Base-by-base conservation (phyloP, 2,888 invertebrate genomes). In the Hirtodrosophila histrioides region DNA sequence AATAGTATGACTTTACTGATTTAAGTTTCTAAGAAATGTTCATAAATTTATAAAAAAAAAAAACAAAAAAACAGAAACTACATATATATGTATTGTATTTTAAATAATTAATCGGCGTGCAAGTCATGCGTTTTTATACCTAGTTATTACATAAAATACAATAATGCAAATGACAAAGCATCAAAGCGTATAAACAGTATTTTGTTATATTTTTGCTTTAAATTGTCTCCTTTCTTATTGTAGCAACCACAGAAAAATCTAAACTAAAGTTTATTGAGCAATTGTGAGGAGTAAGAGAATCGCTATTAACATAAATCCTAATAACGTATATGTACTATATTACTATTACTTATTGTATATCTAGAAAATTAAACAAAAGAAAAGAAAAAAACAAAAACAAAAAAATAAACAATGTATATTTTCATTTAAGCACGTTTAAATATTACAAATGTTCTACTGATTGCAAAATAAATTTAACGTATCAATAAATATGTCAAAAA, bases 341-440 rank as follows among this genome's bases (percentile, higher is more conserved):
- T 81, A 82, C 58, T 84, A 84, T 82, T 82, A 88, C 87, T 80
- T 82, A 82, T 66, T 86, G 65, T 84, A 77, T 80, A 88, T 86
- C 45, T 82, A 82, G 87, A 76, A 48, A 79, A 81, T 61, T 86
- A 88, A 80, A 46, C 10, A 44, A 23, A 53, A 65, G 36, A 27
- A n/a, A n/a, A 45, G 44, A 55, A 55, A 33, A 41, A 36, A 17
- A 58, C 35, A 12, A 49, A 11, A 45, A 17, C 17, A 17, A 27
- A 31, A 31, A 63, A 60, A 66, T 44, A 67, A 77, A 78, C 60
- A 65, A 76, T 88, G 76, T 88, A 88, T 88, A 85, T 86, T 88
- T 88, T 86, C 88, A 69, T 63, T 79, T 88, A 82, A 86, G 86
- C 84, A 85, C 88, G 80, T 87, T 87, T 87, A 73, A 75, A 61